These are phyloP conservation scores for Triops cancriformis DNA, from an alignment of 1,140 invertebrate species.

Conservation along the genomic window DNA sequence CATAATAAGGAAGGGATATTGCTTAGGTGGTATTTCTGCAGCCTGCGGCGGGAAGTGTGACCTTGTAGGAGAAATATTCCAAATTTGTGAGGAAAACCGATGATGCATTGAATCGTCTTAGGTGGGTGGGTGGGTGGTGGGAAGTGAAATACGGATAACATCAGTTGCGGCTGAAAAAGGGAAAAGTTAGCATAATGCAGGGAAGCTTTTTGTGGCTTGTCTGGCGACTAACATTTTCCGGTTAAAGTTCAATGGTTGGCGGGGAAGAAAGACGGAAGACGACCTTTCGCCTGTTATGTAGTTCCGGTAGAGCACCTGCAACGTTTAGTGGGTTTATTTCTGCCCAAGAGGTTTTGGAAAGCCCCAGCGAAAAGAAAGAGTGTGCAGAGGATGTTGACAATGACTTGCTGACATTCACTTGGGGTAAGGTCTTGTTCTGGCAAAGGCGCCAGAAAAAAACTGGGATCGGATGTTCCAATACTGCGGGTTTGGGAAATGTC, in stretches of 20 bases:
- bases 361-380: neutral
- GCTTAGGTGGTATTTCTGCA: neutral
- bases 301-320: constrained; percentile 3
- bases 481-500: neutral
- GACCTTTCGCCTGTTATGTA: neutral
- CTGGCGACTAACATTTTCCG: neutral
- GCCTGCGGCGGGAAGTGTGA: too few species aligned
- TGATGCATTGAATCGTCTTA: too few species aligned
- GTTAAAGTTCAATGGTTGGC: neutral
- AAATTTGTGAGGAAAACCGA: too few species aligned
- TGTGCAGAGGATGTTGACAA: neutral
- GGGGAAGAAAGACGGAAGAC: neutral
- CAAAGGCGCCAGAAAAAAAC: neutral
- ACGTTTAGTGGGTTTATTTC: constrained; percentile 11
- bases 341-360: neutral
- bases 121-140: too few species aligned
- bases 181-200: neutral
- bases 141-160: too few species aligned
- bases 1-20: neutral
- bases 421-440: neutral
- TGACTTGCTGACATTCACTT: constrained; percentile 8
- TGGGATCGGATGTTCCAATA: neutral
- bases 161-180: too few species aligned
- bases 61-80: too few species aligned
- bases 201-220: neutral